Base-by-base conservation (phyloP, 1,140 invertebrate genomes). In the Coelopa frigida region DNA sequence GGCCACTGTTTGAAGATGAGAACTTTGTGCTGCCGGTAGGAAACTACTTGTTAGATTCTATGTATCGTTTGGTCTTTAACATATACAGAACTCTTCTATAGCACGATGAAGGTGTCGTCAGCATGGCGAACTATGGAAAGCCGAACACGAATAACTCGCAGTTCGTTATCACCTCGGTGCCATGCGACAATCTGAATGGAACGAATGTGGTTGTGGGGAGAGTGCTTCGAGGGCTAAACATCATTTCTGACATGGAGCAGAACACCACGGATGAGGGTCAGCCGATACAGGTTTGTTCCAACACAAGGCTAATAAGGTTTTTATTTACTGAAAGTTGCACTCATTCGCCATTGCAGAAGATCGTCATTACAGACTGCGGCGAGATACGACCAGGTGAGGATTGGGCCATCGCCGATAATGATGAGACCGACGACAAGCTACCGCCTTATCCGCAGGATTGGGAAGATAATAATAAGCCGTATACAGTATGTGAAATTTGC, bases 81-180 rank as follows among this genome's bases (percentile, higher is more conserved):
- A 33, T 3, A 33, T 33, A 33, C 17, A 4, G n/a, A 33, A 33
- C n/a, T 33, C n/a, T 17, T 37, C 42, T 56, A 54, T 29, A 86
- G 75, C 78, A 89, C 65, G 73, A 79, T 11, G 71, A 70, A 27
- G 87, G 87, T 44, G 76, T 86, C 4, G 70, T 97, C 2, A 91
- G 89, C 51, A 94, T 95, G 89, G 89, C 88, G 1, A 97, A 96
- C 70, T 78, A 81, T 55, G 92, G 92, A 5, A 66, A 64, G 12
- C 82, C 82, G 3, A 78, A 96, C 65, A 87, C 86, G 31, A 97
- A 96, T 61, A 89, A 84, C 44, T 94, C 89, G 6, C 94, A 98
- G 71, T 98, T 98, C 73, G 94, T 95, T 57, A 89, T 98, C 17
- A 93, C 91, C 3, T 79, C 85, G 11, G 85, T 81, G 0, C 78